Evolutionary conservation across 1,140 invertebrate genomes (phyloP), one percentile per base, ranked within the genome.

Genomic region (Pinna nobilis): DNA sequence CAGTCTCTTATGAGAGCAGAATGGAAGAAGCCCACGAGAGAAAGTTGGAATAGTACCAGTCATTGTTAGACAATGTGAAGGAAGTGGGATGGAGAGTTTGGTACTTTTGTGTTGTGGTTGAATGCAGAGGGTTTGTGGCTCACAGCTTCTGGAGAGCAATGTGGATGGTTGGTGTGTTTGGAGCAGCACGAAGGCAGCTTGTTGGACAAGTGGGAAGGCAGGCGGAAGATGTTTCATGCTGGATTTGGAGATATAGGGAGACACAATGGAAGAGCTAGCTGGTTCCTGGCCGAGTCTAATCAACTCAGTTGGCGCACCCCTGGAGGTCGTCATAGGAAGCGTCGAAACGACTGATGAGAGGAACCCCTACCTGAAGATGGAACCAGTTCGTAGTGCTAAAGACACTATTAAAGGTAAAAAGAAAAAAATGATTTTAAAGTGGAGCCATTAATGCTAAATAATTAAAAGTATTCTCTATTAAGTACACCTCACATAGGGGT

Each of bases 11-110:
- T 50, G 72, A 75, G 50, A 33, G 55, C 37, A 39, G 51, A 50
- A 32, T 65, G 15, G 39, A 71, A 32, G 72, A 71, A 50, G 72
- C 63, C n/a, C 51, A 75, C 41, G 55, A 78, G 65, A 59, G 64
- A 53, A 78, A 74, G 32, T 32, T 30, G 13, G 50, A 30, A 7
- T 71, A 76, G 37, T 76, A 70, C 37, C 39, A 68, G 5, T 15
- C 49, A 35, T 30, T 66, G 25, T 18, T 32, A 59, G 37, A 33
- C 7, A 51, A 67, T 18, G 66, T 60, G 25, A 49, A 44, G 35
- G 32, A 66, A 1, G 51, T 53, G 30, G 41, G 44, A 25, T 74
- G 70, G 60, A 41, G 35, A 32, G 50, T 41, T 7, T 76, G 74
- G 74, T 39, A 30, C 23, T 75, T 70, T 35, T 15, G 60, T 30